Evolutionary conservation across 2,113 vertebrate genomes (phyloP).

Genomic region (Siphamia tubifer): DNA sequence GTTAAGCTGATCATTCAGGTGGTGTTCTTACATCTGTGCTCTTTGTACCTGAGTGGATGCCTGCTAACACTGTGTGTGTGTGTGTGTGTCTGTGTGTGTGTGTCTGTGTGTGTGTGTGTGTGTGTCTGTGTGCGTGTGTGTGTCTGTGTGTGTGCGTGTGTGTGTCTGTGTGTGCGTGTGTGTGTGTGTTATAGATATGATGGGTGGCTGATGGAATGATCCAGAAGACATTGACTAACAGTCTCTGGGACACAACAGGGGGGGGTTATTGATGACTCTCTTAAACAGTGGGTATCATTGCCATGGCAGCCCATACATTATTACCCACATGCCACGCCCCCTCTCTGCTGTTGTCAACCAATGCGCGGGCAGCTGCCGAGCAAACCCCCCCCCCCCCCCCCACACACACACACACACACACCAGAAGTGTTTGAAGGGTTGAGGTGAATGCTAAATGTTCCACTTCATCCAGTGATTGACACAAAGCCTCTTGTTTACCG

Average conservation of each 20-base stretch:
- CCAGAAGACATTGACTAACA: slow-evolving; percentile 56
- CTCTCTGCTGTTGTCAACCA: slow-evolving; percentile 25
- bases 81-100: too few species aligned
- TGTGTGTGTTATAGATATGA: too few species aligned
- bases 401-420: too few species aligned
- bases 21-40: slow-evolving; percentile 44
- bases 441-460: slow-evolving; percentile 64
- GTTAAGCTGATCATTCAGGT: slow-evolving; percentile 34
- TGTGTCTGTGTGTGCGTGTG: too few species aligned
- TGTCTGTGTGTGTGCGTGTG: too few species aligned
- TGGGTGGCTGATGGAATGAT: slow-evolving; percentile 60
- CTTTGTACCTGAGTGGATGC: slow-evolving; percentile 33
- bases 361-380: slow-evolving; percentile 54
- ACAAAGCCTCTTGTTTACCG: slow-evolving; percentile 74
- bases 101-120: too few species aligned
- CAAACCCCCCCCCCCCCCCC: slow-evolving; percentile 64
- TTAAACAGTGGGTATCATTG: slow-evolving; percentile 69
- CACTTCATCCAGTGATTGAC: slow-evolving; percentile 73
- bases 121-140: too few species aligned
- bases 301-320: slow-evolving; percentile 72
- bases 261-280: slow-evolving; percentile 71
- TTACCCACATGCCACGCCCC: slow-evolving; percentile 21
- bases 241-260: slow-evolving; percentile 51
- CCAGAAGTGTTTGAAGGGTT: slow-evolving; percentile 30
- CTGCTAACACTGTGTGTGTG: too few species aligned